phyloP scores from a whole-genome alignment of 1,140 invertebrate species.

The Nasonia longicornis region DNA sequence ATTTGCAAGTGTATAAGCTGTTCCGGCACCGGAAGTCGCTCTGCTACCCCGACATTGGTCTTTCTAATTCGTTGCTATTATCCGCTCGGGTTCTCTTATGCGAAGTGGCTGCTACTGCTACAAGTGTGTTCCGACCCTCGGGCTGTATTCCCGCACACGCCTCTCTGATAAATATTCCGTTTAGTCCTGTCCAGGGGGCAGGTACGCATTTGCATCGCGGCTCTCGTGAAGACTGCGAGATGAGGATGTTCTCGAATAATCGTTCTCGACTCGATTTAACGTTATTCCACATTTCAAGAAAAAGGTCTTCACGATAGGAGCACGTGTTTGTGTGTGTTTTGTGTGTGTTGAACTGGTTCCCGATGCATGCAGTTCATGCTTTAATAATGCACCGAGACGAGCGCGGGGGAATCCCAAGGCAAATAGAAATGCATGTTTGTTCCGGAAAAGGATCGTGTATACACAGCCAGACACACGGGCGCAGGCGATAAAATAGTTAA shows the following conservation, averaged over 20 bases:
- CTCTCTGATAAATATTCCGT: neutral
- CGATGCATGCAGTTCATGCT: neutral
- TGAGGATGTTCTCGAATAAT: neutral
- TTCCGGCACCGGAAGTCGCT: too few species aligned
- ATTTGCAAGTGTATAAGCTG: too few species aligned
- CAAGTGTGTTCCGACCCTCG: neutral
- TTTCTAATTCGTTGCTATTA: neutral
- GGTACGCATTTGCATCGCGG: neutral
- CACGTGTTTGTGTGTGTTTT: too few species aligned
- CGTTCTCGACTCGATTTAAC: neutral
- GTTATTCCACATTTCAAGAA: neutral
- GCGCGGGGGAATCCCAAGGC: neutral
- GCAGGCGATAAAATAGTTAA: neutral
- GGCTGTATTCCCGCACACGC: neutral
- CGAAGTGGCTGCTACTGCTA: neutral
- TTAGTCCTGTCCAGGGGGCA: neutral
- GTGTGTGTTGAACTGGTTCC: neutral
- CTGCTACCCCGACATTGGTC: too few species aligned
- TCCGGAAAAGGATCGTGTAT: neutral
- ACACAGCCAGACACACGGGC: neutral
- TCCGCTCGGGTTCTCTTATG: neutral
- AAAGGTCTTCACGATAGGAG: neutral
- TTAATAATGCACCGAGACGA: neutral
- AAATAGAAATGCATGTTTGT: slow-evolving; percentile 21
- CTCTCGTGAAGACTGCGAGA: neutral